Evolutionary conservation across 2,888 invertebrate species (phyloP), one percentile per base, ranked within the genome.

Genomic region (Willowsia nigromaculata): DNA sequence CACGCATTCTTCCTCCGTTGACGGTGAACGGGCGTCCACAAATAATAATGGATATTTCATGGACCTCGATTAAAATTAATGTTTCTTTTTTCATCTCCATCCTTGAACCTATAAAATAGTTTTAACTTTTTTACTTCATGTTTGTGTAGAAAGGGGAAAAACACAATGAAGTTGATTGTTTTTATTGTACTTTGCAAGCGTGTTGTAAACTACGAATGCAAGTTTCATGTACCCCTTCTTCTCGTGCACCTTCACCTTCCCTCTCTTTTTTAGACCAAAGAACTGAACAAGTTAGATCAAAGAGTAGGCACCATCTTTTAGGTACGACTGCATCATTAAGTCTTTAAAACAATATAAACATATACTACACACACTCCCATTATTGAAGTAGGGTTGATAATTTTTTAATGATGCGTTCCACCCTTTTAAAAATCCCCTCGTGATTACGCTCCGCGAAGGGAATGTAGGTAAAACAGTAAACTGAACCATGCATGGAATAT

Each of bases 21-120:
- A 50, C 50, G n/a, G 50, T 62, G 27, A 53, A 47, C 65, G 83
- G 83, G 83, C 68, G 83, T 83, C 68, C 53, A 82, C 81, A 62
- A 83, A 68, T n/a, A 83, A 71, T 71, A 71, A 83, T 68, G 65
- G 83, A 50, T 68, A 68, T 71, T 71, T 71, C 40, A 65, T 81
- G 83, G 68, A 56, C 56, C 83, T 83, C 83, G 83, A 83, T 68
- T 33, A 83, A 68, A 83, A 83, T 68, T 83, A 68, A 83, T 83
- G 83, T 50, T 68, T 65, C 33, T 56, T 80, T 37, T 59, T 18
- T 62, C 43, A 25, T 68, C 30, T 22, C 68, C 22, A 81, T 37
- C 83, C 83, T 83, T 83, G 83, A 83, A 83, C 50, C 68, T 68
- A 83, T 47, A 80, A 27, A 56, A 33, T 9, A 22, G 47, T 15